These are phyloP conservation scores for Eupithecia dodoneata DNA, from an alignment of 2,888 invertebrate species.

Conservation along the genomic window DNA sequence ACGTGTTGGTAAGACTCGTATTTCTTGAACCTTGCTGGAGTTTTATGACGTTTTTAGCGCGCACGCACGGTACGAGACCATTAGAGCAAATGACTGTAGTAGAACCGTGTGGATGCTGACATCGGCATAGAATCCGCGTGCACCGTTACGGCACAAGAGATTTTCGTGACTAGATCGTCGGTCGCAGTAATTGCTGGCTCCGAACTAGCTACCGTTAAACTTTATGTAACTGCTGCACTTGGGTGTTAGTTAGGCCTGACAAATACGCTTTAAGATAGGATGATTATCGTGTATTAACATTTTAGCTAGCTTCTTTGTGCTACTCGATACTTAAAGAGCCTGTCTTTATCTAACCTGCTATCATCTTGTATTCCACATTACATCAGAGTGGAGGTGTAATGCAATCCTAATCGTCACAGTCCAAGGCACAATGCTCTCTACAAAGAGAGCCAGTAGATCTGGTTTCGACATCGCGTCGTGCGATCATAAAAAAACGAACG, in stretches of 20 bases:
- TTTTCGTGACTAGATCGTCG: conserved; percentile 68
- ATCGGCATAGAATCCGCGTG: conserved; percentile 58
- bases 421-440: conserved; percentile 49
- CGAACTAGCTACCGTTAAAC: conserved; percentile 35
- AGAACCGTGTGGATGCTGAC: conserved; percentile 59
- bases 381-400: conserved; percentile 42
- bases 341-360: conserved; percentile 5
- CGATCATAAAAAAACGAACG: conserved; percentile 64
- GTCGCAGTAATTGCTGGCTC: conserved; percentile 57
- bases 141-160: conserved; percentile 63
- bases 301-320: neutral
- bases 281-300: neutral
- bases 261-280: conserved; percentile 1
- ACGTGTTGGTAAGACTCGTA: conserved; percentile 41
- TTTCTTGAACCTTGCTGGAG: conserved; percentile 35
- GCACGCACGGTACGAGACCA: conserved; percentile 55
- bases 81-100: conserved; percentile 71
- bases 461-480: conserved; percentile 70
- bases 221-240: conserved; percentile 23
- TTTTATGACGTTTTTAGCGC: conserved; percentile 44
- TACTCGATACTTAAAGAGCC: neutral
- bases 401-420: conserved; percentile 54
- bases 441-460: conserved; percentile 56
- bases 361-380: conserved; percentile 17
- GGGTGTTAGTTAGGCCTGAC: conserved; percentile 7